Evolutionary conservation across 1,140 invertebrate genomes (phyloP), one percentile per base, ranked within the genome.

Genomic region (Chrysomallon squamiferum): DNA sequence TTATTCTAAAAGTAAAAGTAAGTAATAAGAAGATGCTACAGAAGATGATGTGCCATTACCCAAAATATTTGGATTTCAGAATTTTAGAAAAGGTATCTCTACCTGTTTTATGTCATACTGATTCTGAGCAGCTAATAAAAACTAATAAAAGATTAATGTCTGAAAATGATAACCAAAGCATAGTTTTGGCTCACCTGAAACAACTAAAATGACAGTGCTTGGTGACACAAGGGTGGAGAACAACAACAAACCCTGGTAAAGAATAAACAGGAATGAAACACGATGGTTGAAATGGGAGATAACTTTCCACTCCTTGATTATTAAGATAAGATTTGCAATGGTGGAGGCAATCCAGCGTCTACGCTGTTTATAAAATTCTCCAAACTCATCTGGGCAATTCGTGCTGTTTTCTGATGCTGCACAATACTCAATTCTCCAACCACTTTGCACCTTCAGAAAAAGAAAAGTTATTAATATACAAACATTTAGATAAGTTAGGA

Each of bases 311-410:
- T 71, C 63, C 57, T 66, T 78, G 2, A 90, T 75, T 3, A 90
- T 71, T 66, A 90, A 87, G 73, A 90, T 85, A 15, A 90, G 88
- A 71, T 91, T 91, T 45, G 90, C 90, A 74, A 90, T 84, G 2
- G 90, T 90, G 13, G 89, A 90, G 2, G 89, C 89, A 33, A 90
- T 88, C 89, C 89, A 90, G 6, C 89, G 77, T 33, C 89, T 72
- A 18, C 89, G 72, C 75, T 90, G 89, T 69, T 89, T 90, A 77
- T 88, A 90, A 75, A 91, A 90, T 74, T 90, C 89, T 49, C 87
- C 85, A 74, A 90, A 90, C 1, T 84, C 84, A 80, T 89, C 88
- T 0, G 89, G 89, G 62, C 88, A 88, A 75, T 90, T 88, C 2
- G 90, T 90, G 62, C 87, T 86, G 52, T 90, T 89, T 73, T 89